phyloP scores from a whole-genome alignment of 2,113 vertebrate genomes.

The Myrmecophaga tridactyla region DNA sequence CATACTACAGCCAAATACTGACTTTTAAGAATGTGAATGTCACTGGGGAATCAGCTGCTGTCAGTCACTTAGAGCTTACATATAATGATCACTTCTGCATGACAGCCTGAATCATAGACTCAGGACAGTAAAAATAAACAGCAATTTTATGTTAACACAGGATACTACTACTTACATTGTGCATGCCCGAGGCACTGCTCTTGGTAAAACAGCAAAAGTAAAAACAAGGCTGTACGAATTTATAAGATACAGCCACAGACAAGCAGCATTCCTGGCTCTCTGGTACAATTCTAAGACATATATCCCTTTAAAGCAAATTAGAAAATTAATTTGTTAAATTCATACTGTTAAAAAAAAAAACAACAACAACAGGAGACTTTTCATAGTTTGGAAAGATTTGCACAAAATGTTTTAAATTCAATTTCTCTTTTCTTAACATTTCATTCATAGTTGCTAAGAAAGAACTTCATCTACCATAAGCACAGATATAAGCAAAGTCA shows the following conservation, averaged over 20 bases:
- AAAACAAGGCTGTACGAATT: slow-evolving; percentile 28
- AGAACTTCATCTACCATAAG: neutral
- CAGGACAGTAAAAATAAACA: slow-evolving; percentile 74
- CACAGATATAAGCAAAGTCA: neutral
- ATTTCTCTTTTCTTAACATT: neutral
- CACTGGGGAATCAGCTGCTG: slow-evolving; percentile 52
- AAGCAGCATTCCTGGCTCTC: neutral
- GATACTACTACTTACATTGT: slow-evolving; percentile 53
- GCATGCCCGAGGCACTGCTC: slow-evolving; percentile 66
- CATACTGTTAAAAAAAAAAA: neutral
- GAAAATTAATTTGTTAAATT: neutral
- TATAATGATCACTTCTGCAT: slow-evolving; percentile 62
- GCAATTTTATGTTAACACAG: slow-evolving; percentile 67
- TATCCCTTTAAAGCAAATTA: neutral
- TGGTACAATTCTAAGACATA: neutral
- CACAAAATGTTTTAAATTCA: neutral
- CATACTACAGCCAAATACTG: slow-evolving; percentile 58
- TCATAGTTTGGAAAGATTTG: neutral
- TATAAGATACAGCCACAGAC: neutral
- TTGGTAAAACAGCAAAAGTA: slow-evolving; percentile 39
- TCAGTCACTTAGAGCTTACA: slow-evolving; percentile 57
- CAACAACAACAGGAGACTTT: neutral
- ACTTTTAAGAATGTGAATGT: slow-evolving; percentile 66
- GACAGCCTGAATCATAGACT: slow-evolving; percentile 69
- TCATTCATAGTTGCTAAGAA: neutral